These are phyloP conservation scores for Dasypogon diadema DNA, from an alignment of 2,888 invertebrate species.

Conservation along the genomic window DNA sequence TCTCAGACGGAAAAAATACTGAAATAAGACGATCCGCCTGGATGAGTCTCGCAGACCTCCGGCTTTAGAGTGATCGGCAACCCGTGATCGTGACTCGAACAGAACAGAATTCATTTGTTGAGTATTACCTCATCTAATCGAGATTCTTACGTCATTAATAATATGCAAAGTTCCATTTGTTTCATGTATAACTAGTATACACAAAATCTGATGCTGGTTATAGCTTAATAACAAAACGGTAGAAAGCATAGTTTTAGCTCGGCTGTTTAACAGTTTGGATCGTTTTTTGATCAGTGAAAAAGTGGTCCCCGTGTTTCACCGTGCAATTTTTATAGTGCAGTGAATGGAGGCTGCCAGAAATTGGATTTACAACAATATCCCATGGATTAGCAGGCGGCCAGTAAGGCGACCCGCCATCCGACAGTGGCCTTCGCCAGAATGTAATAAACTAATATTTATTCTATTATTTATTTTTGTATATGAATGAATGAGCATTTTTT, in stretches of 20 bases:
- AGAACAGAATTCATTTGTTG: conserved; percentile 3
- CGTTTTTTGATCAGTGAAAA: conserved; percentile 4
- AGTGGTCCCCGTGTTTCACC: not conserved
- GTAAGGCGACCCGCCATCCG: conserved; percentile 5
- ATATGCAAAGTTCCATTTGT: conserved; percentile 40
- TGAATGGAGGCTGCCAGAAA: conserved; percentile 32
- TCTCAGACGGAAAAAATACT: not conserved
- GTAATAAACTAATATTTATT: conserved; percentile 20
- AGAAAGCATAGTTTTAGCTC: conserved; percentile 23
- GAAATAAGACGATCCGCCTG: not conserved
- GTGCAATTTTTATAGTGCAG: not conserved
- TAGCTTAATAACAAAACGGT: not conserved
- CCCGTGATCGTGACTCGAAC: not conserved
- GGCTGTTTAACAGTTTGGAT: conserved; percentile 27
- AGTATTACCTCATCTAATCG: conserved; percentile 22
- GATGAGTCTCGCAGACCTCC: not conserved
- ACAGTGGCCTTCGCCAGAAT: conserved; percentile 36
- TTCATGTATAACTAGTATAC: not conserved
- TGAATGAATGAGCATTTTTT: too few species aligned
- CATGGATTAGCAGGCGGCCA: conserved; percentile 36
- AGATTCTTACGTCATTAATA: conserved; percentile 38
- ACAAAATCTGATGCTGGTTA: not conserved
- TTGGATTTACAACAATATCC: conserved; percentile 28
- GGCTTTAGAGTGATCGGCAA: not conserved
- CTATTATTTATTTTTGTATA: too few species aligned